Evolutionary conservation across 2,113 vertebrate genomes (phyloP), one percentile per base, ranked within the genome.

Genomic region (Myanophis thanlyinensis): DNA sequence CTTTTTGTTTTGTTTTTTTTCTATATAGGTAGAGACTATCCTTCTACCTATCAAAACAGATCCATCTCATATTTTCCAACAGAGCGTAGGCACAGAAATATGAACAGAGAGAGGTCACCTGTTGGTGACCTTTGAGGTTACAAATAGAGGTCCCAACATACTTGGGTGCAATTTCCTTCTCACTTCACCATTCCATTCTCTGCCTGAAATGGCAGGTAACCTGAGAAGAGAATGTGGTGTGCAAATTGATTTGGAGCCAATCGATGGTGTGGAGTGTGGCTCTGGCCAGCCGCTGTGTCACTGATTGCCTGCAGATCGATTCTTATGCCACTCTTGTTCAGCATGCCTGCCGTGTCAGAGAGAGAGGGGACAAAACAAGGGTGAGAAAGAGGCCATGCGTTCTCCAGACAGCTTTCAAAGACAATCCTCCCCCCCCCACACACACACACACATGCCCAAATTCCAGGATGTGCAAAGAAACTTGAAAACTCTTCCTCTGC

Each of bases 201-300:
- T 94, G 94, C 94, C 97, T 96, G 97, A 97, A 96, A 95, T 97
- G 96, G 96, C 96, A 98, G 96, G 97, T 97, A 97, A 96, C 95
- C 94, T 89, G 95, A 91, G 96, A 96, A 96, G 95, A 95, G 97
- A 93, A 90, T 90, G 96, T 95, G 95, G 96, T 93, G 95, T 98
- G 97, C 93, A 97, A 97, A 98, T 98, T 97, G 98, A 98, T 97
- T 97, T 95, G 96, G 95, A 97, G 95, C 95, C 92, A 94, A 97
- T 98, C 97, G 91, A 95, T 94, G 3, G 95, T 94, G 94, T 44
- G 89, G 97, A 96, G 96, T 95, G 95, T 96, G 93, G 97, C 97
- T 97, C 94, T 46, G 94, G 97, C 97, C 95, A 94, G 95, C 97
- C 95, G 96, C 94, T 40, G 46, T 96, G 97, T 89, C 98, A 96